Percentiles rank a stretch among this genome's conserved stretches.
Conservation (phyloP, 1,140 invertebrate species). For the Eulimnadia texana region DNA sequence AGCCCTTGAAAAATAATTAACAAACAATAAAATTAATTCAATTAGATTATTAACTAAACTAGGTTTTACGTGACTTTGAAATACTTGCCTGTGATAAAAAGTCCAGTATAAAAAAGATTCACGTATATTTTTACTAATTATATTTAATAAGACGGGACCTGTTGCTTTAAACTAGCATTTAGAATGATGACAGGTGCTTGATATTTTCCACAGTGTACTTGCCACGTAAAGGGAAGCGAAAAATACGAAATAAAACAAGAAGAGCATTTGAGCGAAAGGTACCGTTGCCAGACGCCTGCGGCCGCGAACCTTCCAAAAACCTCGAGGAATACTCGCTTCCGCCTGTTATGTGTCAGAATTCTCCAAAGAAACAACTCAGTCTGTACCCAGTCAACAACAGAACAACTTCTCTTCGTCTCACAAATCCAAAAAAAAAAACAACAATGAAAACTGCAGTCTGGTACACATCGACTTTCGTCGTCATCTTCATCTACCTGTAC, state of each 20-base stretch:
- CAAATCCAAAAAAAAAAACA: background rate
- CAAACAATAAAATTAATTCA: no score
- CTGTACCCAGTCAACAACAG: background rate
- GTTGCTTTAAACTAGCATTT: no score
- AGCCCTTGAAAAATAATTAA: no score
- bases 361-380: background rate
- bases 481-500: constrained; percentile 32
- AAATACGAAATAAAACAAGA: background rate
- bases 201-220: background rate
- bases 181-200: no score
- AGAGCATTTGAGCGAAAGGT: background rate
- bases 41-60: no score
- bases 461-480: constrained; percentile 31
- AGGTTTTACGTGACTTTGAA: no score
- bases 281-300: background rate
- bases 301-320: background rate
- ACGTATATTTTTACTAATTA: no score
- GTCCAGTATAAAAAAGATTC: no score
- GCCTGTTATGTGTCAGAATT: background rate
- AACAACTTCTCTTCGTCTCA: background rate
- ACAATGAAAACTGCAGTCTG: constrained; percentile 32
- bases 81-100: no score
- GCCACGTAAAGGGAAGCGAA: background rate
- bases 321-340: background rate
- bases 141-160: no score